Conservation (phyloP, 2,113 vertebrate species). For the Gallinago media region DNA sequence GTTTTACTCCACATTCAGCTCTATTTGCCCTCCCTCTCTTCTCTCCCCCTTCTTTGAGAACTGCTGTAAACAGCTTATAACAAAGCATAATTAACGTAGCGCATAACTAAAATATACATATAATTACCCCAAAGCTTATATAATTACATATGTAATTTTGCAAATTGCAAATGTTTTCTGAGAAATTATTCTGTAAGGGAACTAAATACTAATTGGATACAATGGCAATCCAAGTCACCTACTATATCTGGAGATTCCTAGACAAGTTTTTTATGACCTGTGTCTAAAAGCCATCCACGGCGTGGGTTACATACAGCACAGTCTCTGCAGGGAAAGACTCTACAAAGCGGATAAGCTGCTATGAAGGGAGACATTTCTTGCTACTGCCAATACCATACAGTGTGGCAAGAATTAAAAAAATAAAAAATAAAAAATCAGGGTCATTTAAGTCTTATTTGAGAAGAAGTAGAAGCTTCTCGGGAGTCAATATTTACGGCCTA, state of each 20-base stretch:
- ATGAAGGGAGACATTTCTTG: neutral
- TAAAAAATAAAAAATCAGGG: neutral
- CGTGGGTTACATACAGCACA: neutral
- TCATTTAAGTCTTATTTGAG: neutral
- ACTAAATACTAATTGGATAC: conserved; percentile 1
- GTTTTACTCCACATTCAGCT: conserved; percentile 44
- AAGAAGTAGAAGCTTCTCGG: neutral
- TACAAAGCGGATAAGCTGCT: neutral
- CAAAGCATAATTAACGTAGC: conserved; percentile 63
- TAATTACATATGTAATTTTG: conserved; percentile 51
- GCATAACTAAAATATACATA: conserved; percentile 60
- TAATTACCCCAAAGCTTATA: conserved; percentile 57
- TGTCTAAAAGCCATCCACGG: neutral
- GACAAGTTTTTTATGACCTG: neutral
- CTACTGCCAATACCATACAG: neutral
- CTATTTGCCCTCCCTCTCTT: neutral
- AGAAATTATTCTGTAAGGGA: neutral
- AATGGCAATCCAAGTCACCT: conserved; percentile 26
- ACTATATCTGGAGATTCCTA: conserved; percentile 40
- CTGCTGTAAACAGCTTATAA: conserved; percentile 40
- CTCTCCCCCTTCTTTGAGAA: neutral
- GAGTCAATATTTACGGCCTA: neutral
- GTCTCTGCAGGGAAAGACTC: neutral
- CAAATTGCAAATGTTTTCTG: conserved; percentile 28
- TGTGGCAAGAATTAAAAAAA: neutral